Conservation (phyloP, 2,797 vertebrate genomes). For the Tangara arthus region DNA sequence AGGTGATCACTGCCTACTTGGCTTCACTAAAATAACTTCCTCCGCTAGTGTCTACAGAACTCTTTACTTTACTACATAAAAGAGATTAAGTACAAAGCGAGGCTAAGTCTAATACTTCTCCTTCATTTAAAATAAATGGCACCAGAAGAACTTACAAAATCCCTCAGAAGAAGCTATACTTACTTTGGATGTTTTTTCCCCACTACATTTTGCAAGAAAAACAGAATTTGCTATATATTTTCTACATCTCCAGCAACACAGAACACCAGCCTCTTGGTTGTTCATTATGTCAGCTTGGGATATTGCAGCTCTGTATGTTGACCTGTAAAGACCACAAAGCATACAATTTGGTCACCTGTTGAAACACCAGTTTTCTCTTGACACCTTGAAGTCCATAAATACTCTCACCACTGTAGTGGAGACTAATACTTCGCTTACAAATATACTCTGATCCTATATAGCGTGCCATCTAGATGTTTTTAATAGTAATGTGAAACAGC, state of each 20-base stretch:
- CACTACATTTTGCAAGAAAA: conserved; percentile 49
- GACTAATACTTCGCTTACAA: neutral
- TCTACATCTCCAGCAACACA: conserved; percentile 72
- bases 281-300: conserved; percentile 11
- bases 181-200: conserved; percentile 29
- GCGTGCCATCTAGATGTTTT: neutral
- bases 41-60: neutral
- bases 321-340: neutral
- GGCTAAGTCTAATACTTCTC: neutral
- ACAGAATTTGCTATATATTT: conserved; percentile 62
- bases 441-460: neutral
- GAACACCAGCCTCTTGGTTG: conserved; percentile 18
- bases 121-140: neutral
- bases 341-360: neutral
- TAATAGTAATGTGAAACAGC: neutral
- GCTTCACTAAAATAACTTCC: neutral
- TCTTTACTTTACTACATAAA: neutral
- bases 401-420: neutral
- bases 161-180: neutral
- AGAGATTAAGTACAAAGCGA: neutral
- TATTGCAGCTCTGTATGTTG: conserved; percentile 43
- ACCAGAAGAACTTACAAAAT: neutral
- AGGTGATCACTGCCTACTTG: neutral
- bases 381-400: neutral
- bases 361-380: neutral